A percentile compares a stretch with the other conserved stretches of the same genome.
These are phyloP conservation scores for Dicyrtoma fusca DNA, from an alignment of 2,888 invertebrate genomes.

Conservation along the genomic window DNA sequence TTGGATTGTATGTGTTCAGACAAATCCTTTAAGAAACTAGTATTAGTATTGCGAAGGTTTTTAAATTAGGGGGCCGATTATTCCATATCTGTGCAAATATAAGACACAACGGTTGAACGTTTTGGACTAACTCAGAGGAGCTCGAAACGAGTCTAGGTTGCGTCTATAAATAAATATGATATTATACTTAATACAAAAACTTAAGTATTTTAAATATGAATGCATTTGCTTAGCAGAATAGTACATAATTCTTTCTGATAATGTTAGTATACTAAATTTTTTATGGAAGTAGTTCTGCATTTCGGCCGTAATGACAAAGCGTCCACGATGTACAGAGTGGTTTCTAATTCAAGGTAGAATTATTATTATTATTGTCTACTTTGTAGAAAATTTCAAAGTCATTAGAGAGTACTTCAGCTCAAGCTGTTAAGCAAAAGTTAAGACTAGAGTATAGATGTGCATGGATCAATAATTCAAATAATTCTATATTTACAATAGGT, in stretches of 20 bases:
- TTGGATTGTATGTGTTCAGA: no score
- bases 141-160: background rate
- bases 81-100: background rate
- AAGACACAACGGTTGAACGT: background rate
- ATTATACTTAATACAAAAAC: background rate
- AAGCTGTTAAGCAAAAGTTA: constrained; percentile 12
- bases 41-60: background rate
- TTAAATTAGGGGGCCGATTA: background rate
- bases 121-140: background rate
- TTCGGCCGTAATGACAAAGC: background rate
- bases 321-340: background rate
- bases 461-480: constrained; percentile 1
- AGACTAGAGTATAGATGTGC: background rate
- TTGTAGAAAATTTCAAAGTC: background rate
- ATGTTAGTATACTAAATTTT: background rate
- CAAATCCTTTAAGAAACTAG: no score
- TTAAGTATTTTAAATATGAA: background rate
- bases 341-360: no score
- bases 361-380: constrained; percentile 5
- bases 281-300: background rate
- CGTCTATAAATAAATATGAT: background rate
- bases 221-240: background rate
- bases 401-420: background rate
- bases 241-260: constrained; percentile 3
- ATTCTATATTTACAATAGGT: background rate